Conservation (phyloP, 2,113 vertebrate genomes). For the Nerophis lumbriciformis region DNA sequence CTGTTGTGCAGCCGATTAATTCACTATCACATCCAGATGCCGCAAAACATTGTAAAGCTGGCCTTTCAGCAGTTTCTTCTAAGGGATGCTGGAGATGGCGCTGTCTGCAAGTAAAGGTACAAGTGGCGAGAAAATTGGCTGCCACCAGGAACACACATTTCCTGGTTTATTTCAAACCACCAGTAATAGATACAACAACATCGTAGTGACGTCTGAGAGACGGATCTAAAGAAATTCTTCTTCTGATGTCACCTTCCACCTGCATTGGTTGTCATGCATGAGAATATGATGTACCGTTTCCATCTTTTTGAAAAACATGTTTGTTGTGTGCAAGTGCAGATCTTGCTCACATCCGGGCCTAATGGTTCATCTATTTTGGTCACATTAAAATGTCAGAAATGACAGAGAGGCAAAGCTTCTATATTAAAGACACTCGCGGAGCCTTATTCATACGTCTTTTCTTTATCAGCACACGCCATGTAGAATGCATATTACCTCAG, state of each 20-base stretch:
- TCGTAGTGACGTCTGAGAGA: constrained; percentile 15
- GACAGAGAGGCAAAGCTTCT: constrained; percentile 25
- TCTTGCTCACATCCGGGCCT: constrained; percentile 3
- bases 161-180: constrained; percentile 33
- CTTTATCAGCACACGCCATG: constrained; percentile 3
- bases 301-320: constrained; percentile 15
- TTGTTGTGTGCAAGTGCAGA: constrained; percentile 5
- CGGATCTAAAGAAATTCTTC: constrained; percentile 11
- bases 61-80: constrained; percentile 32
- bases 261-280: constrained; percentile 3
- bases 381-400: constrained; percentile 22
- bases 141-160: constrained; percentile 27
- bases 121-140: constrained; percentile 33
- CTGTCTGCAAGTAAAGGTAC: constrained; percentile 21
- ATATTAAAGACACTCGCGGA: constrained; percentile 8
- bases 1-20: constrained; percentile 15
- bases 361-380: constrained; percentile 30
- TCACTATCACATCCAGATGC: constrained; percentile 9
- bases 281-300: constrained; percentile 3
- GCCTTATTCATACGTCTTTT: constrained; percentile 8
- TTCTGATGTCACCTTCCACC: constrained; percentile 7
- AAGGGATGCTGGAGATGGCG: constrained; percentile 1
- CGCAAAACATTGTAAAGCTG: constrained; percentile 6
- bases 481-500: not conserved
- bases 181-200: constrained; percentile 26